Evolutionary conservation across 1,140 invertebrate genomes (phyloP), one percentile per base, ranked within the genome.

Genomic region (Drosophila paulistorum): DNA sequence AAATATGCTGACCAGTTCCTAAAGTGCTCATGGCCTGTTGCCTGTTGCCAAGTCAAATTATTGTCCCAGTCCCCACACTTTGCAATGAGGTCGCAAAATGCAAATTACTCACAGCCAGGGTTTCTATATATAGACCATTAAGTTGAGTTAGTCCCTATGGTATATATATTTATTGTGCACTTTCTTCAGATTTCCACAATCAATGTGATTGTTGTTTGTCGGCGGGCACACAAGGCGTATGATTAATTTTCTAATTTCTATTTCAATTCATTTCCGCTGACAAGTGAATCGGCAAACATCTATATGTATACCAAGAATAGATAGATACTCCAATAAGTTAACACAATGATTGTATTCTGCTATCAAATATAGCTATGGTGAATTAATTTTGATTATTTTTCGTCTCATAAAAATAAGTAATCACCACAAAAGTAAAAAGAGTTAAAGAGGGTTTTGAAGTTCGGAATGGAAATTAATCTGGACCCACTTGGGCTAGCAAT

Each of bases 191-290:
- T 9, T 39, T 60, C 48, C 72, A 59, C 61, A 71, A 76, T 77
- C 71, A 60, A 23, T 35, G 51, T 7, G 71, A 45, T 73, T 68
- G 23, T 45, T 55, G 41, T 64, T 23, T 68, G 30, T 51, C 33
- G 64, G 45, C 9, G 70, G 70, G 42, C 66, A 9, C 54, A 76
- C 82, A 20, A 48, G 77, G 68, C 83, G 83, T 89, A 89, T 87
- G 84, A 89, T 84, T 83, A 81, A 87, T 87, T 68, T 72, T 65
- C 41, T 58, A 13, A 65, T 69, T 77, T 74, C 57, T 77, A 54
- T 66, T 51, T 51, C 45, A 7, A 37, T 48, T 75, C 59, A 81
- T 68, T 81, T 75, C 54, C 67, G 77, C 67, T 54, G 30, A 41
- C 67, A 77, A 77, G 71, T 77, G 74, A 77, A 78, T 71, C 65